A percentile compares a stretch with the other conserved stretches of the same genome.
phyloP scores from a whole-genome alignment of 2,797 vertebrate species.

The Falco columbarius region DNA sequence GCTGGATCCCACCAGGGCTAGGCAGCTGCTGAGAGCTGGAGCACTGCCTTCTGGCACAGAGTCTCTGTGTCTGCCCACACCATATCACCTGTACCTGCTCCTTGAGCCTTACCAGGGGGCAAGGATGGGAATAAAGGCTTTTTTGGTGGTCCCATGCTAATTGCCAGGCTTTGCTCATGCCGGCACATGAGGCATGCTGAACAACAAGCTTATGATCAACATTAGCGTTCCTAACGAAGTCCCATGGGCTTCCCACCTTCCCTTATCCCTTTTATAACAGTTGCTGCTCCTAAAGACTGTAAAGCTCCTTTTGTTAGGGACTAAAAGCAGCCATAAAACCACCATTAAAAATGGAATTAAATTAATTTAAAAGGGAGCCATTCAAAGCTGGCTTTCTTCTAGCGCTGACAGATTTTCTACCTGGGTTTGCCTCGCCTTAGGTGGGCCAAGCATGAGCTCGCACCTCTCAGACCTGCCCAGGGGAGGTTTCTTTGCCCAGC shows the following conservation, averaged over 20 bases:
- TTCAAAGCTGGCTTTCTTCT: conserved; percentile 14
- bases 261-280: background rate
- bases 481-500: background rate
- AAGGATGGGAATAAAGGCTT: background rate
- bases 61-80: fast-evolving
- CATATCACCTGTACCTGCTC: background rate
- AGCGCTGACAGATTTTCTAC: background rate
- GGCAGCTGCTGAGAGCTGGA: background rate
- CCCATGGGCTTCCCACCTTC: conserved; percentile 34
- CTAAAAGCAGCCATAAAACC: conserved; percentile 1
- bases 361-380: background rate
- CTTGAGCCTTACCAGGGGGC: background rate
- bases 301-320: conserved; percentile 50
- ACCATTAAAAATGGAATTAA: conserved; percentile 28
- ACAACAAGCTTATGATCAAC: background rate
- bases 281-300: background rate
- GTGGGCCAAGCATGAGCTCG: background rate
- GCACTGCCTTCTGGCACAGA: fast-evolving
- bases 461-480: background rate
- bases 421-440: background rate
- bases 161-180: background rate
- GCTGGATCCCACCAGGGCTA: fast-evolving
- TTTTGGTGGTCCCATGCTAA: background rate
- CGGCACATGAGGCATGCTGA: background rate
- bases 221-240: conserved; percentile 8